Base-by-base conservation (phyloP, 2,113 vertebrate species). In the zebrafish (Danio rerio) region DNA sequence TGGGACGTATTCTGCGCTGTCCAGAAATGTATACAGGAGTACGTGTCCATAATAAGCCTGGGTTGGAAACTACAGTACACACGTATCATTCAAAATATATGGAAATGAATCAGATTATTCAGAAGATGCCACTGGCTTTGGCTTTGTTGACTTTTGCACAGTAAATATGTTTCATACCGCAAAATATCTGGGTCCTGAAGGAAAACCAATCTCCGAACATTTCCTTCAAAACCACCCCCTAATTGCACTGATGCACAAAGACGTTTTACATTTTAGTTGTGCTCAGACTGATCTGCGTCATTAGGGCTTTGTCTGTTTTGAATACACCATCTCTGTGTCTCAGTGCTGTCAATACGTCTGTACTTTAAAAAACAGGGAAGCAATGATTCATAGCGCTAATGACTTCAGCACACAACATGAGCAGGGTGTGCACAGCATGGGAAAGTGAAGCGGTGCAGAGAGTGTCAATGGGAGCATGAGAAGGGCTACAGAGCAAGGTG, bases 331-430 rank as follows among this genome's bases (percentile, higher is more conserved):
- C 68, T 77, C 71, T 70, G 50, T 78, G 21, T 40, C 42, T 72
- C 52, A 43, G 75, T 81, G 62, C 74, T 77, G 69, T 85, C 69
- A 77, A 69, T 74, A 71, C 7, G 12, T 15, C 52, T 52, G 7
- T 21, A 62, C 81, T 87, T 86, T 74, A 82, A 85, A 31, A 31
- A 86, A 85, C 65, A 85, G 73, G 16, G 71, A 70, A 74, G 31
- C 70, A 71, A 68, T 86, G 83, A 85, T 85, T 88, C 80, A 88
- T 85, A 73, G 65, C 5, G 7, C 63, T 79, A 83, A 85, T 83
- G 76, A 78, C 62, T 78, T 82, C 61, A 81, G n/a, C 58, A 66
- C 73, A 78, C 63, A 49, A 78, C 65, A 81, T 45, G 70, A 86
- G 63, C 63, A 76, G 66, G 53, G 49, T n/a, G 16, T 71, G 45